These are phyloP conservation scores for Propithecus deckenii DNA, from an alignment of 2,797 vertebrate genomes.

Conservation along the genomic window DNA sequence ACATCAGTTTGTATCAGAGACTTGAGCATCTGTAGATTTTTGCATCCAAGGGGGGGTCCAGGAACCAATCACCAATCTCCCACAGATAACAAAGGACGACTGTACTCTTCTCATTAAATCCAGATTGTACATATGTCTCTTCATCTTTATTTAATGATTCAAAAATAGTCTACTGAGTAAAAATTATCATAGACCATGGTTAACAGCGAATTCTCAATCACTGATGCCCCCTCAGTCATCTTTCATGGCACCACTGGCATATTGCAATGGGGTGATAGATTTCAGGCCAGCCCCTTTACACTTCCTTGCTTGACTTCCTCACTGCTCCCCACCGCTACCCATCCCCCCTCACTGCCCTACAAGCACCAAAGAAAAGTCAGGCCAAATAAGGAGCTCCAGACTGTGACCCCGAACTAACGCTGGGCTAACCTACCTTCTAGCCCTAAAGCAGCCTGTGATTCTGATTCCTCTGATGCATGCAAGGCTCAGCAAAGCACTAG, in stretches of 20 bases:
- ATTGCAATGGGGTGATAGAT: neutral
- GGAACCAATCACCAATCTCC: too few relatives aligned
- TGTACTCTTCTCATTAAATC: neutral
- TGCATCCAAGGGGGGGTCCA: too few relatives aligned
- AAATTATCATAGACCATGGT: fast-evolving
- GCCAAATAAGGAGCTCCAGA: neutral
- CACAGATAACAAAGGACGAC: too few relatives aligned
- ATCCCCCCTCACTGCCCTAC: neutral
- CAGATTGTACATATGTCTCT: neutral
- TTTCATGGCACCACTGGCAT: neutral
- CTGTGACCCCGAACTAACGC: neutral
- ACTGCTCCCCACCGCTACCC: neutral
- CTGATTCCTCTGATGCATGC: neutral
- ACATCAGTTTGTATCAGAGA: too few relatives aligned
- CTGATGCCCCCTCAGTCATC: neutral
- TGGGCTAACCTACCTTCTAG: neutral
- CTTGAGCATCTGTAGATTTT: too few relatives aligned
- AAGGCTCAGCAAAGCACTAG: neutral
- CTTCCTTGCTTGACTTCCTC: neutral
- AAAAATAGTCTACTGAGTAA: neutral
- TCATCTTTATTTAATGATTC: neutral
- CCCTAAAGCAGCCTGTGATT: neutral
- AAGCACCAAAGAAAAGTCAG: neutral
- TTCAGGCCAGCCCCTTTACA: neutral
- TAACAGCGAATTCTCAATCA: neutral